These are phyloP conservation scores for Ranitomeya imitator DNA, from an alignment of 2,113 vertebrate species.

Conservation along the genomic window DNA sequence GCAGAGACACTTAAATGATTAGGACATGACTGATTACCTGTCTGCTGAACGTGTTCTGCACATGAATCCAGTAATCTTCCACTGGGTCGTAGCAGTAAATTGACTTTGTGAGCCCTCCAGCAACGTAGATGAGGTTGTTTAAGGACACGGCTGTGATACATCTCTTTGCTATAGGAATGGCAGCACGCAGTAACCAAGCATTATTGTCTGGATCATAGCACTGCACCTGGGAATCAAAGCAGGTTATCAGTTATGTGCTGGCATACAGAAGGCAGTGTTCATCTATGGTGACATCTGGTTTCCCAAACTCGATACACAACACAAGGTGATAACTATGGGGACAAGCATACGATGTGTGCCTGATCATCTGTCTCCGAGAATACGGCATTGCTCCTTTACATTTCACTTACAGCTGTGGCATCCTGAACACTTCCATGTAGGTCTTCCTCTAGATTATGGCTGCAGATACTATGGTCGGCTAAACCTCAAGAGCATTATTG, in stretches of 20 bases:
- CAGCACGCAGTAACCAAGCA: slow-evolving; percentile 90
- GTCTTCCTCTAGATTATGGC: too few relatives aligned
- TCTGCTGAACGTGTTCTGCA: slow-evolving; percentile 93
- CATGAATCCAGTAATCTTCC: slow-evolving; percentile 98
- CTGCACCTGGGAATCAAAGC: slow-evolving; percentile 81
- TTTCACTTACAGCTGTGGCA: not conserved
- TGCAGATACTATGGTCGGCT: too few relatives aligned
- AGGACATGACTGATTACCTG: slow-evolving; percentile 78
- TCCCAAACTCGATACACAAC: not conserved
- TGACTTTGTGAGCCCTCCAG: slow-evolving; percentile 94
- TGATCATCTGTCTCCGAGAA: not conserved
- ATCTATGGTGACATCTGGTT: not conserved
- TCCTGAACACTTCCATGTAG: too few relatives aligned
- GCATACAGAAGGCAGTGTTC: not conserved
- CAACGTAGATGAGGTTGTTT: slow-evolving; percentile 94
- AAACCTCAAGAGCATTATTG: too few relatives aligned
- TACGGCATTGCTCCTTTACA: not conserved
- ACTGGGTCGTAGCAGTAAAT: slow-evolving; percentile 95
- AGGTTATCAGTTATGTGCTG: not conserved
- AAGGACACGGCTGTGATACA: slow-evolving; percentile 96
- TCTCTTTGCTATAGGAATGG: slow-evolving; percentile 95
- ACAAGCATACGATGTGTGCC: not conserved
- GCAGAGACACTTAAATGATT: not conserved
- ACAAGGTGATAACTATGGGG: not conserved
- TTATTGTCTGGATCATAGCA: slow-evolving; percentile 92